Conservation (phyloP, 2,888 invertebrate species). For the Syritta pipiens region DNA sequence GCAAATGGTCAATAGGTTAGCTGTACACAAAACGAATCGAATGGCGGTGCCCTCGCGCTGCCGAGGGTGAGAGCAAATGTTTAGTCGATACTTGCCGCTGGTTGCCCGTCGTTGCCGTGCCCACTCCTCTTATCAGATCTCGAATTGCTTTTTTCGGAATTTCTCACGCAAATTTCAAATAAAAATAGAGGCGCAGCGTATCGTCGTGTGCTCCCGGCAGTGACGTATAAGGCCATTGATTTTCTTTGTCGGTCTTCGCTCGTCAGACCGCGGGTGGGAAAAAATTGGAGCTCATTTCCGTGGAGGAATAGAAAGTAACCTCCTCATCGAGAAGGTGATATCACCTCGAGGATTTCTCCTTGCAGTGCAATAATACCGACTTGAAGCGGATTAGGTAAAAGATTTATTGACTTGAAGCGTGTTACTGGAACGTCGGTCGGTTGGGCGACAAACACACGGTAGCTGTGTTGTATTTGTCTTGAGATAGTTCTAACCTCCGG, state of each 20-base stretch:
- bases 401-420: constrained; percentile 33
- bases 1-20: constrained; percentile 16
- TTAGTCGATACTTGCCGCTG: constrained; percentile 53
- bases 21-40: constrained; percentile 5
- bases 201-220: neutral
- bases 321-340: constrained; percentile 21
- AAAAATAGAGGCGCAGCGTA: constrained; percentile 50
- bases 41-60: no score
- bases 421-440: neutral
- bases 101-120: constrained; percentile 55
- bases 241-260: constrained; percentile 16
- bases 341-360: constrained; percentile 34
- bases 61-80: constrained; percentile 32
- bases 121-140: constrained; percentile 54
- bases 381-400: neutral
- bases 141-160: constrained; percentile 8
- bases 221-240: constrained; percentile 55
- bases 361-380: neutral
- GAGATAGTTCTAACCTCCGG: constrained; percentile 7
- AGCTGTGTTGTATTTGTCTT: constrained; percentile 21
- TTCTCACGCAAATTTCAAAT: constrained; percentile 60
- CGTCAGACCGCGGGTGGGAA: constrained; percentile 1
- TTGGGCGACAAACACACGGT: neutral
- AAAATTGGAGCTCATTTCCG: constrained; percentile 45
- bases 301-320: constrained; percentile 32